Percentiles rank a stretch among this genome's conserved stretches.
Conservation (phyloP, 2,113 vertebrate species). For the Sminthopsis crassicaudata region DNA sequence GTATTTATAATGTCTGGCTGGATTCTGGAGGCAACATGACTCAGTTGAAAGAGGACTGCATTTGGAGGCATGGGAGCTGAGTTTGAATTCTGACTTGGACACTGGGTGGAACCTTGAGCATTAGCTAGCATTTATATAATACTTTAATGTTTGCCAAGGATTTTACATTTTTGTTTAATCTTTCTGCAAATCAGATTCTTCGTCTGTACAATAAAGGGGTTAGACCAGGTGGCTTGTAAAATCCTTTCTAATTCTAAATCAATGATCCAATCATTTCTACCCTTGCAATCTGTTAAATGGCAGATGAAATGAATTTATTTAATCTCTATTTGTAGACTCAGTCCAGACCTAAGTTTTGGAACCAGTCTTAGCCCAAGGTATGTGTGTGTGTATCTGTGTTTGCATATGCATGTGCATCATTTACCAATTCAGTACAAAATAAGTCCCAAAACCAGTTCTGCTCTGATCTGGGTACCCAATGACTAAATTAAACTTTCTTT, state of each 20-base stretch:
- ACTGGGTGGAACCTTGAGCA: neutral
- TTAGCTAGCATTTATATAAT: neutral
- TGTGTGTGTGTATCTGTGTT: neutral
- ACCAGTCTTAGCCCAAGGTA: neutral
- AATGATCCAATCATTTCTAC: neutral
- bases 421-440: neutral
- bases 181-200: neutral
- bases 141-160: neutral
- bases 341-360: neutral
- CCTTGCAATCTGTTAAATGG: neutral
- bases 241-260: neutral
- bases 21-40: neutral
- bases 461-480: neutral
- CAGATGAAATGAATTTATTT: neutral
- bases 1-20: neutral
- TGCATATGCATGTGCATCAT: neutral
- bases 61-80: neutral
- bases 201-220: neutral
- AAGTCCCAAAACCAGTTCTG: neutral
- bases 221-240: neutral
- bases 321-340: neutral
- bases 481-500: neutral
- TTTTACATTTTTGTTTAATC: neutral
- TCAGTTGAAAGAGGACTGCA: neutral
- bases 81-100: neutral